phyloP scores from a whole-genome alignment of 2,797 vertebrate species.

The Smutsia gigantea region DNA sequence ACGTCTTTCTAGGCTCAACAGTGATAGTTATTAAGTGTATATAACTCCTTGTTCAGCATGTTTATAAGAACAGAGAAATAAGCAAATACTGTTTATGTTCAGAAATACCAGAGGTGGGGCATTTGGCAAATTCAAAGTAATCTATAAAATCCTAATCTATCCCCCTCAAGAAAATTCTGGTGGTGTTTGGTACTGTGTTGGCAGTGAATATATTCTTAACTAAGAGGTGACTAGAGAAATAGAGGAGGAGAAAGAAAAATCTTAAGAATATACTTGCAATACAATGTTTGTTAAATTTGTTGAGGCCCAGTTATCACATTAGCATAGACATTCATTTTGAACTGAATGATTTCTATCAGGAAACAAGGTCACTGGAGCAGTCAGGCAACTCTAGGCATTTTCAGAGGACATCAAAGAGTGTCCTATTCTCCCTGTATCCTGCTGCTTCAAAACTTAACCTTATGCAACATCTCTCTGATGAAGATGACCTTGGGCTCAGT shows the following conservation, averaged over 20 bases:
- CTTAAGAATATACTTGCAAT: neutral
- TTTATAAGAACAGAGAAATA: neutral
- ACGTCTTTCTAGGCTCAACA: neutral
- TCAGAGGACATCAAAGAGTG: neutral
- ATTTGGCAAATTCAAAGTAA: conserved; percentile 8
- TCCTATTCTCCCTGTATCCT: neutral
- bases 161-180: neutral
- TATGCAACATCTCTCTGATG: neutral
- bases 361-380: neutral
- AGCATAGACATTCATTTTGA: neutral
- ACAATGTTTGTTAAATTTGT: neutral
- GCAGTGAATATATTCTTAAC: neutral
- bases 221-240: neutral
- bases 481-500: neutral
- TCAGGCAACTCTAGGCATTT: neutral
- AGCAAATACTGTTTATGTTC: neutral
- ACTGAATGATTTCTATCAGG: neutral
- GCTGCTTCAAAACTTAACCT: neutral
- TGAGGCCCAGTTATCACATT: neutral
- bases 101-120: neutral
- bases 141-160: neutral
- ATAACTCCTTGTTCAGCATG: neutral
- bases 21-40: neutral
- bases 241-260: neutral
- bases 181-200: neutral